Percentiles rank a stretch among this genome's conserved stretches.
Conservation (phyloP, 30 jellyfish, hydroid and myxozoan genomes). For the Clytia hemisphaerica region DNA sequence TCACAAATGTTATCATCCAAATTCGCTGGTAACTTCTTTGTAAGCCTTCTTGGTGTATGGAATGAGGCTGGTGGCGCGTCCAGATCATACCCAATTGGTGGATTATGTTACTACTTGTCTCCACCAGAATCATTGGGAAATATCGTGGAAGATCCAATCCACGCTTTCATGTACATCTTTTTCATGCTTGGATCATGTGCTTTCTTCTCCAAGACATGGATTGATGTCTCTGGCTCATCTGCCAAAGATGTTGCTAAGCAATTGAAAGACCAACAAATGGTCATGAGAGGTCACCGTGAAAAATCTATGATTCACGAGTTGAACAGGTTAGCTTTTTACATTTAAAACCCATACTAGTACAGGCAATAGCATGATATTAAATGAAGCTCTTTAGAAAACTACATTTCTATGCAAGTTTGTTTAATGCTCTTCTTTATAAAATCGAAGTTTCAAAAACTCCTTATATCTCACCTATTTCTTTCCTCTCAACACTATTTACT, state of each 20-base stretch:
- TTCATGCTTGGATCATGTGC: constrained; percentile 99
- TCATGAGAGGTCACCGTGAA: constrained; percentile 99
- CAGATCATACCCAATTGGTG: constrained; percentile 97
- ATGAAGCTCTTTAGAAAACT: too few relatives aligned
- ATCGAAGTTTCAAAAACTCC: not conserved
- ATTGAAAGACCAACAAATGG: constrained; percentile 98
- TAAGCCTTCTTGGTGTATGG: constrained; percentile 96
- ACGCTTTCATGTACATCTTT: constrained; percentile 78
- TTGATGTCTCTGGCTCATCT: constrained; percentile 99
- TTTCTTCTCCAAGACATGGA: constrained; percentile 98
- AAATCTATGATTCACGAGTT: constrained; percentile 97
- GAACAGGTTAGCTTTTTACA: too few relatives aligned
- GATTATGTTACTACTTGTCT: constrained; percentile 94
- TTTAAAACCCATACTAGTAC: not conserved
- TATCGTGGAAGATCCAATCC: constrained; percentile 89
- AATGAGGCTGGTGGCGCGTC: constrained; percentile 97
- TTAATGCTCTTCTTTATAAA: too few relatives aligned
- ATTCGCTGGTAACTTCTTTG: constrained; percentile 94
- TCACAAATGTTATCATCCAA: constrained; percentile 98
- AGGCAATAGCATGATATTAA: not conserved
- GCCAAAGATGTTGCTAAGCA: constrained; percentile 99
- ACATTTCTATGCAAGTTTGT: too few relatives aligned
- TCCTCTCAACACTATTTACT: too few relatives aligned
- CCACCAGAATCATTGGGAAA: constrained; percentile 98
- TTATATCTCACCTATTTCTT: too few relatives aligned